These are phyloP conservation scores for Heliconius hermathena DNA, from an alignment of 1,140 invertebrate species.

Conservation along the genomic window DNA sequence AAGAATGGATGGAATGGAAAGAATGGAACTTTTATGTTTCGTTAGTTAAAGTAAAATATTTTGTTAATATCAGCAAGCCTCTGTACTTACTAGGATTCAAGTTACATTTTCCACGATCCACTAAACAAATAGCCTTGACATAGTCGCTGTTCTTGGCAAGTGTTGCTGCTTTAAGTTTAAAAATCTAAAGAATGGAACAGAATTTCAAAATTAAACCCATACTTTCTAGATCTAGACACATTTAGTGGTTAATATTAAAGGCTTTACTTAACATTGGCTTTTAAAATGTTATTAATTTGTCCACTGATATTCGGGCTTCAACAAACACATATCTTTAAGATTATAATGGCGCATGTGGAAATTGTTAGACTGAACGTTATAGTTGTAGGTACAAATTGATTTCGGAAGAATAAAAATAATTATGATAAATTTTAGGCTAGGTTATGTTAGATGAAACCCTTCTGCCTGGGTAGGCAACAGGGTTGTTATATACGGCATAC, in stretches of 20 bases:
- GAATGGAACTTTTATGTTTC: too few relatives aligned
- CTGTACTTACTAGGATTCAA: neutral
- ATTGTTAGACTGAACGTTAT: too few relatives aligned
- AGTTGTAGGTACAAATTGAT: too few relatives aligned
- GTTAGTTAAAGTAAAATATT: neutral
- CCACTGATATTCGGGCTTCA: too few relatives aligned
- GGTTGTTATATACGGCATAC: too few relatives aligned
- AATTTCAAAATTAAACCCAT: slow-evolving; percentile 17
- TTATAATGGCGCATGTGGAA: too few relatives aligned
- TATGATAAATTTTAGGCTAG: too few relatives aligned
- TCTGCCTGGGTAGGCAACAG: too few relatives aligned
- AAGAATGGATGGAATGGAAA: too few relatives aligned
- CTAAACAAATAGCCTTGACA: slow-evolving; percentile 3
- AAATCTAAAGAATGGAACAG: neutral
- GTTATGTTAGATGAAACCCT: too few relatives aligned
- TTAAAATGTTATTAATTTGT: neutral
- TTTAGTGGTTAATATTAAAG: slow-evolving; percentile 17
- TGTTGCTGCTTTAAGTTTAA: slow-evolving; percentile 5
- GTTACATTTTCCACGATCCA: slow-evolving; percentile 12
- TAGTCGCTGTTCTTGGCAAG: slow-evolving; percentile 24
- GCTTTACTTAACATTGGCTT: neutral
- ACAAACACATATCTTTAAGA: too few relatives aligned
- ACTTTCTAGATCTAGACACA: slow-evolving; percentile 18
- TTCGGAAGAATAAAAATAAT: too few relatives aligned
- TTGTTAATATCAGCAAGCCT: neutral